Evolutionary conservation across 2,888 invertebrate species (phyloP), one percentile per base, ranked within the genome.

Genomic region (Himalopsyche kuldschensis): DNA sequence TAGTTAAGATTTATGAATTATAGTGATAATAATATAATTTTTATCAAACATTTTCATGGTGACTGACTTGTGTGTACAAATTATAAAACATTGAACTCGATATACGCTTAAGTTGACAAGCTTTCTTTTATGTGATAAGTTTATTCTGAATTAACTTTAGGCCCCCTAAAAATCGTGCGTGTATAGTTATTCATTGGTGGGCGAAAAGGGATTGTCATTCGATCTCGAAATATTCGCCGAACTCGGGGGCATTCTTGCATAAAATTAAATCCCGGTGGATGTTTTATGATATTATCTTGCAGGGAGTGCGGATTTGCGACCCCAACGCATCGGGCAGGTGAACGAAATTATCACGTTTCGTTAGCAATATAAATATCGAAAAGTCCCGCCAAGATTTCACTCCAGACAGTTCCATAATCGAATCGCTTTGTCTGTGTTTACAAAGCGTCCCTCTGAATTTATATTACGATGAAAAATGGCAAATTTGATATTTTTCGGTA

Each of bases 261-360:
- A 91, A 92, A 92, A 91, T 92, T 91, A 91, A 91, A 90, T 91
- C 89, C 89, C 76, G 89, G 76, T 84, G 81, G 84, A 86, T 86
- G 86, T 86, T 86, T 86, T 86, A 86, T 85, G 86, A 86, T 86
- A 86, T 86, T 86, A 86, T 85, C 82, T 77, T 79, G 75, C 75
- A 32, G 80, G 47, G 75, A 63, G 80, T 30, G 35, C 77, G 41
- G 76, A 27, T n/a, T 75, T 30, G 69, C 79, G 20, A 79, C 84
- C 78, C 79, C 79, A 30, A 82, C 78, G 76, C 85, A 79, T 78
- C 76, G 84, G 80, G 83, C 86, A 86, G 86, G 86, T 86, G 86
- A 86, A 86, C 80, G 80, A 77, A 86, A 86, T 86, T 86, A 86
- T 86, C 85, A 84, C 86, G 86, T 86, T 85, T 86, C 86, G 86